Evolutionary conservation across 2,113 vertebrate genomes (phyloP), one percentile per base, ranked within the genome.

Genomic region (Thamnophis sirtalis): DNA sequence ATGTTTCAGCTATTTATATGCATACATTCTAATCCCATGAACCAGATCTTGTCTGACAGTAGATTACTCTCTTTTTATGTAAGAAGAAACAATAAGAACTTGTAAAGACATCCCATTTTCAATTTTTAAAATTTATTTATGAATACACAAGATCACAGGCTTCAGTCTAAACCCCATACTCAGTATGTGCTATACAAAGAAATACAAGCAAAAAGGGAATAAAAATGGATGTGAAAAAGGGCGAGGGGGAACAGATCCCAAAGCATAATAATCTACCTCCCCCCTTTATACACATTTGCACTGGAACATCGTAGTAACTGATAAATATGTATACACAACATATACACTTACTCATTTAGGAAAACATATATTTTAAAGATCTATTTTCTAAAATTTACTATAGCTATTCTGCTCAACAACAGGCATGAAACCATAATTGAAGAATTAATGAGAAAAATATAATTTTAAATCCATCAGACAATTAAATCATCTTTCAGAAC

Each of bases 371-470:
- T 73, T 93, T 94, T 85, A 54, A 43, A 85, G 43, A 38, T 80
- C 48, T 22, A 88, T n/a, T 84, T 33, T 89, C 48, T 84, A 51
- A 89, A 89, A 89, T 89, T 60, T 92, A 95, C 86, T 43, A 88
- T 28, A 43, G n/a, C 89, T 85, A 91, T 92, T 86, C 93, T 53
- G 88, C 91, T 87, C 94, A 43, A 55, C 84, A 95, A 73, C 10
- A 92, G 90, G 89, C 86, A 84, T 0, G 0, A 84, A 95, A 91
- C 60, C 17, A 0, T 89, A 28, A 90, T 92, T 95, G 94, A 87
- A 93, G 92, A 55, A 93, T 73, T 89, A 93, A 84, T 86, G 91
- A 95, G 86, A 90, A 96, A 95, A 91, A 33, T 85, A 90, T 43
- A 73, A 85, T 91, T 93, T 92, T 92, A 89, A 87, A 80, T 9